Evolutionary conservation across 2,888 invertebrate genomes (phyloP), one percentile per base, ranked within the genome.

Genomic region (Tubiluchus corallicola): DNA sequence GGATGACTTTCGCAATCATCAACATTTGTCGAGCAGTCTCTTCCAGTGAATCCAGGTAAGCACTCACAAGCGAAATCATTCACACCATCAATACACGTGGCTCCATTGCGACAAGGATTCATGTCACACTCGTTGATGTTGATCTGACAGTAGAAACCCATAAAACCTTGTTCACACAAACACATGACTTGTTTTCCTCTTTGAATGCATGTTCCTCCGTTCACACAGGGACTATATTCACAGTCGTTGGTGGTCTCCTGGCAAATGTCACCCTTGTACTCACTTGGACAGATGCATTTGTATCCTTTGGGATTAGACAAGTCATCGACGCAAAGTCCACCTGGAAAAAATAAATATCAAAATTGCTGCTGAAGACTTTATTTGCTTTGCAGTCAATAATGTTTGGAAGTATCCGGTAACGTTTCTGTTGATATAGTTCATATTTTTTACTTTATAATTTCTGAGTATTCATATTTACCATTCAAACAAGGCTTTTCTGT

Each of bases 21-120:
- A 43, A 83, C 73, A 62, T 82, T 79, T 37, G 76, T 70, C 59
- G 80, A 80, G 68, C 90, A 92, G 68, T 85, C 84, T 62, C 82
- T 83, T 39, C 90, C 88, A 37, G 77, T 74, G 68, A 88, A 94
- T n/a, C 90, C 88, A 2, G 82, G 74, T 21, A 79, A 75, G 63
- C 94, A 94, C 51, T 78, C 75, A 70, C 94, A 94, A 51, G 70
- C 68, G 71, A 82, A 92, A 54, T 77, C 77, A 64, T 83, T 80
- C 48, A 64, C 57, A 16, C 20, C 16, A 66, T 90, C 85, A 51
- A 77, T 73, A 68, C 92, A 94, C 41, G 76, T 75, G 53, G 87
- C 94, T 37, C 90, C 90, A 66, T 90, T 90, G 45, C 88, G 84
- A 65, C 90, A 92, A 1, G 90, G 90, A 54, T 80, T 79, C 21